Evolutionary conservation across 2,888 invertebrate genomes (phyloP).

Genomic region (Polydrusus pterygomalis): DNA sequence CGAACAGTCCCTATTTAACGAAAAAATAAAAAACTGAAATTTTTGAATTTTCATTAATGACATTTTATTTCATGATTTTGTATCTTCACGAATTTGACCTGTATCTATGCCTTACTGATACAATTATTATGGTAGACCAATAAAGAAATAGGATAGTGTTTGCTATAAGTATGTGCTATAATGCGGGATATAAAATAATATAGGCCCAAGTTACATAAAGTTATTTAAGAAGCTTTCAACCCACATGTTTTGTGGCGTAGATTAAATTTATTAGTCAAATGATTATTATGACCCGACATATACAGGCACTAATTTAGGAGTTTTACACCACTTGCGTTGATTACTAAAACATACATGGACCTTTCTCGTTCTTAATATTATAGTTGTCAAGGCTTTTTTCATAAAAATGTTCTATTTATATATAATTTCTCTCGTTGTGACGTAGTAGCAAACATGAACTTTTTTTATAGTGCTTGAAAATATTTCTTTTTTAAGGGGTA

Average conservation of each 20-base stretch:
- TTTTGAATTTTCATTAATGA: too few species aligned
- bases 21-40: too few species aligned
- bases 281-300: slow-evolving; percentile 43
- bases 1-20: too few species aligned
- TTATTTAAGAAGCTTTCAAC: slow-evolving; percentile 39
- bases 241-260: slow-evolving; percentile 52
- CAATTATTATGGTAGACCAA: slow-evolving; percentile 27
- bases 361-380: neutral
- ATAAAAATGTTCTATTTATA: neutral
- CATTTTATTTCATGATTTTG: slow-evolving; percentile 11
- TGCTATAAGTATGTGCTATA: too few species aligned
- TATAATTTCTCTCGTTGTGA: too few species aligned
- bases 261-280: slow-evolving; percentile 53
- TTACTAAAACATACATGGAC: neutral
- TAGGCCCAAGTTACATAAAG: slow-evolving; percentile 27
- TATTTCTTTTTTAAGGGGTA: too few species aligned
- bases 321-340: slow-evolving; percentile 21
- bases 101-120: slow-evolving; percentile 18
- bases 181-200: slow-evolving; percentile 6
- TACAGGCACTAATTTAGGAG: slow-evolving; percentile 30
- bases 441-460: too few species aligned
- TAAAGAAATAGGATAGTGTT: slow-evolving; percentile 10
- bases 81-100: slow-evolving; percentile 41
- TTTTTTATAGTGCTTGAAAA: too few species aligned
- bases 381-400: neutral